Percentiles rank a stretch among this genome's conserved stretches.
These are phyloP conservation scores for Xylocampa areola DNA, from an alignment of 2,888 invertebrate genomes.

Conservation along the genomic window DNA sequence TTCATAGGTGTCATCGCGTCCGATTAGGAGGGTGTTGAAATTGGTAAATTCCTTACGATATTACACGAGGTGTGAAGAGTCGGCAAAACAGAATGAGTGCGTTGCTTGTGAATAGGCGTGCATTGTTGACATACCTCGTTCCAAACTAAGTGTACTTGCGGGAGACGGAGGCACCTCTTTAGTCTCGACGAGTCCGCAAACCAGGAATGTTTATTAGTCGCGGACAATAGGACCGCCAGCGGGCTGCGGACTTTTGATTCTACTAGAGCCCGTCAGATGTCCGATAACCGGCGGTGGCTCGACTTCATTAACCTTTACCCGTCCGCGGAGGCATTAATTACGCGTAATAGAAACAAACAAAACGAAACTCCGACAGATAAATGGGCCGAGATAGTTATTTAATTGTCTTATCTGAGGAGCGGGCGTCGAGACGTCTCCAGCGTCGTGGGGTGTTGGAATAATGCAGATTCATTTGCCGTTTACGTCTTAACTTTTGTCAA, in stretches of 20 bases:
- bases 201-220: constrained; percentile 58
- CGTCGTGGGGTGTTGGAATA: constrained; percentile 65
- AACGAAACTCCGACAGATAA: constrained; percentile 83
- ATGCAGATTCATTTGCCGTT: constrained; percentile 84
- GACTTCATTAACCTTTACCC: constrained; percentile 85
- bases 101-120: constrained; percentile 39
- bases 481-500: constrained; percentile 84
- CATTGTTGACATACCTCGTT: constrained; percentile 55
- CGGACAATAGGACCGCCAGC: constrained; percentile 48
- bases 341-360: constrained; percentile 87
- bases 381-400: constrained; percentile 85
- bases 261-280: constrained; percentile 71
- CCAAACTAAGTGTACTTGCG: constrained; percentile 31
- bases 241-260: constrained; percentile 44
- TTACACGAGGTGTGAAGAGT: constrained; percentile 72
- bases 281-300: constrained; percentile 72
- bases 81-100: constrained; percentile 61
- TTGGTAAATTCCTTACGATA: constrained; percentile 83
- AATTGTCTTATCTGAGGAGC: constrained; percentile 82
- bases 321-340: constrained; percentile 82
- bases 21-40: constrained; percentile 73
- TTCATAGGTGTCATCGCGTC: constrained; percentile 84
- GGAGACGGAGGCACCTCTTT: constrained; percentile 33
- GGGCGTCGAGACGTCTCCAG: constrained; percentile 65
- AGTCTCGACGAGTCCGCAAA: constrained; percentile 37